These are phyloP conservation scores for Holcopasites calliopsidis DNA, from an alignment of 1,140 invertebrate genomes.

Conservation along the genomic window DNA sequence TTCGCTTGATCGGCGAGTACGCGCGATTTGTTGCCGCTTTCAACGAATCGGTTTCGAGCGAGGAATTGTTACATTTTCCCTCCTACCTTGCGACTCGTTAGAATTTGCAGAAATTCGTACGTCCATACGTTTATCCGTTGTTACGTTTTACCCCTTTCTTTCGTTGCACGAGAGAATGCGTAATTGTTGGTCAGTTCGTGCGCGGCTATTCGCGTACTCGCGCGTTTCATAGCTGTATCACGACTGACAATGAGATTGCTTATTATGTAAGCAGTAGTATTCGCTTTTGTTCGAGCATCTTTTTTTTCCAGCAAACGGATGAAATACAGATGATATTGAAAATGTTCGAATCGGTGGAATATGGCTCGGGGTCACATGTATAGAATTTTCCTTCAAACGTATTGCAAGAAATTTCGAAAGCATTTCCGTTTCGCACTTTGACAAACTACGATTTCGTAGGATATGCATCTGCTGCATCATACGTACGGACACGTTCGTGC, in stretches of 20 bases:
- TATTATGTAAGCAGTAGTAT: neutral
- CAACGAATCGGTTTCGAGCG: slow-evolving; percentile 4
- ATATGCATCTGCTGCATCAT: no score
- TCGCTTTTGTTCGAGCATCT: neutral
- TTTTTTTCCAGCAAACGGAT: neutral
- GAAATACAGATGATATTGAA: no score
- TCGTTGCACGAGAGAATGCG: neutral
- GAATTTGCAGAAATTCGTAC: neutral
- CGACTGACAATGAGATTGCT: neutral
- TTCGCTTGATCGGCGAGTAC: slow-evolving; percentile 9
- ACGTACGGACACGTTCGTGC: neutral
- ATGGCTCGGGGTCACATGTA: no score
- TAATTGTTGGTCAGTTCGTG: slow-evolving; percentile 14
- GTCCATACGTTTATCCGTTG: slow-evolving; percentile 2
- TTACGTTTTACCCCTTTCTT: slow-evolving; percentile 16
- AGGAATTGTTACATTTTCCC: neutral
- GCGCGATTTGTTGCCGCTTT: slow-evolving; percentile 33
- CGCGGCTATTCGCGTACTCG: neutral
- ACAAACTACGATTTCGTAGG: neutral
- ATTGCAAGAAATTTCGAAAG: slow-evolving; percentile 11
- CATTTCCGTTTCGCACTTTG: slow-evolving; percentile 7
- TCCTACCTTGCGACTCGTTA: slow-evolving; percentile 5
- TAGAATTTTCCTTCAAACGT: neutral
- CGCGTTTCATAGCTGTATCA: neutral
- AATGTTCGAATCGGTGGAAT: slow-evolving; percentile 6